Base-by-base conservation (phyloP, 2,888 invertebrate genomes). In the Exocentrus adspersus region DNA sequence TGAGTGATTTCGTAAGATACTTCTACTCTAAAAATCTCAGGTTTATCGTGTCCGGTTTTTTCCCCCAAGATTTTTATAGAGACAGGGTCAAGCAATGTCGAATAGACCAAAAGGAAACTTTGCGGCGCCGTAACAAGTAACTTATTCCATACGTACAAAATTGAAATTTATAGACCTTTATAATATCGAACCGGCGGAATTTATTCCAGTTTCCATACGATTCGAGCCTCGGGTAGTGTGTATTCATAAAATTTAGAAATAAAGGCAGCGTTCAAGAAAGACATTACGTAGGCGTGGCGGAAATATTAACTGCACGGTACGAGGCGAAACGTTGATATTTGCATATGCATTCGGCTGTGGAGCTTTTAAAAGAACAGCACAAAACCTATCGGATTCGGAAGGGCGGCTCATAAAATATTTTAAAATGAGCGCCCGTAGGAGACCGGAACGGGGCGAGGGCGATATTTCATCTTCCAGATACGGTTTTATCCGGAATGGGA, bases 271-370 rank as follows among this genome's bases (percentile, higher is more conserved):
- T 14, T 41, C 19, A 21, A 14, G 6, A 32, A 51, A 53, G 37
- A 53, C 37, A 53, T 53, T 41, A 41, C 30, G 20, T 20, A 12
- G 41, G 20, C 48, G 48, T 12, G 41, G 21, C 37, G 12, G 37
- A 16, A 37, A 41, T 41, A 53, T 53, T 41, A 53, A 19, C 52
- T 20, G 19, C 41, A 9, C 12, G 3, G 21, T 41, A 19, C 20
- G 12, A 14, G 7, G 14, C 37, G 41, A 53, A 53, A 52, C 37
- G 52, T 14, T 14, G 14, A 19, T n/a, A 53, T 53, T 53, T 53
- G 41, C 41, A 53, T 41, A 41, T 53, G 52, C 41, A 53, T 20
- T 53, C 20, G 41, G 14, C 41, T 12, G 10, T 21, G 30, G 6
- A n/a, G 19, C 16, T 17, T 37, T 37, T n/a, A n/a, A 37, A 37